A percentile compares a stretch with the other conserved stretches of the same genome.
phyloP scores from a whole-genome alignment of 2,888 invertebrate species.

The Chloromyia formosa region DNA sequence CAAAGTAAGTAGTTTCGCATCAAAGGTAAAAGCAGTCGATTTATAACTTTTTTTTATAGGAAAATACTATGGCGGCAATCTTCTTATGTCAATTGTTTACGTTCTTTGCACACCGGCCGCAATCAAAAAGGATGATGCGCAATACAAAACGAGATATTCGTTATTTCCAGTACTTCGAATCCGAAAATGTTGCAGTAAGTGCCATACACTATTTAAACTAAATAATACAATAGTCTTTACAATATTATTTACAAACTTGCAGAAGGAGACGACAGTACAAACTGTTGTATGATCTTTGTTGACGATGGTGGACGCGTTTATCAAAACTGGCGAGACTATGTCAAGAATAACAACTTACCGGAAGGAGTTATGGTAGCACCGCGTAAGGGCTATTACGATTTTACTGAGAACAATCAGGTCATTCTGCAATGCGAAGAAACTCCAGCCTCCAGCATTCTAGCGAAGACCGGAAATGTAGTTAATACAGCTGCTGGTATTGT shows the following conservation, averaged over 20 bases:
- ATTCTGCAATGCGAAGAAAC: conserved; percentile 54
- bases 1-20: conserved; percentile 55
- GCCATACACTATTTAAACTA: not conserved
- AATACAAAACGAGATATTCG: conserved; percentile 52
- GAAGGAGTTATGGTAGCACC: conserved; percentile 65
- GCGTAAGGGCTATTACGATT: conserved; percentile 59
- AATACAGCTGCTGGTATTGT: conserved; percentile 50
- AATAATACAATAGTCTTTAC: no score
- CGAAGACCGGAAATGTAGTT: conserved; percentile 48
- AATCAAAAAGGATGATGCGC: conserved; percentile 47
- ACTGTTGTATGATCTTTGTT: conserved; percentile 60
- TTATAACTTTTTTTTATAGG: conserved; percentile 51
- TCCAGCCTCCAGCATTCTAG: conserved; percentile 52
- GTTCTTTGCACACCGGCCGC: conserved; percentile 51
- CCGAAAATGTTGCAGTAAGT: conserved; percentile 59
- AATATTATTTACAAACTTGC: not conserved
- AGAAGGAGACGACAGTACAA: conserved; percentile 52
- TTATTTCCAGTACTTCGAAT: conserved; percentile 59
- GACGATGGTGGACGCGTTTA: conserved; percentile 64
- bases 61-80: conserved; percentile 58
- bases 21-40: not conserved
- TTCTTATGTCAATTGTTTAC: conserved; percentile 58
- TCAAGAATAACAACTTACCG: conserved; percentile 63
- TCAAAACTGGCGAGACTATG: conserved; percentile 63
- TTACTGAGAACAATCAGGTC: conserved; percentile 50